These are phyloP conservation scores for Drosophila micromelanica DNA, from an alignment of 1,140 invertebrate species.

Conservation along the genomic window DNA sequence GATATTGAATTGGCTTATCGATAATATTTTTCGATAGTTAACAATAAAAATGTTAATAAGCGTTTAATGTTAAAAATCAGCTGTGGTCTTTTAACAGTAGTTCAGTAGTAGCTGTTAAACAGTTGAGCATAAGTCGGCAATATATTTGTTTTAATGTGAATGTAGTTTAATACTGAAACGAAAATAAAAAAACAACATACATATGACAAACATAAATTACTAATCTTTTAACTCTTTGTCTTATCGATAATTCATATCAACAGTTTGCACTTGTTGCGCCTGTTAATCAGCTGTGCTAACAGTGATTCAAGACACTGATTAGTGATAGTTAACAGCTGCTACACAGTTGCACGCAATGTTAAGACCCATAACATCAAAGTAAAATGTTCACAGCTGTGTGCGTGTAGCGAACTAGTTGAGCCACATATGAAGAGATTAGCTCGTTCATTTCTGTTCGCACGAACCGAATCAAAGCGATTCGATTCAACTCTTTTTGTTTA, in stretches of 20 bases:
- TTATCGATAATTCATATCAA: constrained; percentile 1
- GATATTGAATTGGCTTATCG: not conserved
- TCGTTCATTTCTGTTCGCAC: constrained; percentile 3
- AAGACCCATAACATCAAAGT: constrained; percentile 5
- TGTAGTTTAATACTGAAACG: no score
- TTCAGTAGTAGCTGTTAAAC: not conserved
- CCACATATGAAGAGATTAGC: not conserved
- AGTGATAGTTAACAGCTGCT: not conserved
- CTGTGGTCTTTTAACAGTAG: not conserved
- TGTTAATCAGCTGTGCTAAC: not conserved
- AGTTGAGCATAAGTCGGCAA: no score
- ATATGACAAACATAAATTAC: no score
- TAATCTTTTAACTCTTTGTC: no score
- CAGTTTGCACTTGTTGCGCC: constrained; percentile 12
- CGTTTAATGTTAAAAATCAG: not conserved
- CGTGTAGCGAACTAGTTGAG: not conserved
- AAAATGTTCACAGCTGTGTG: not conserved
- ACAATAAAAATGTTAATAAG: not conserved
- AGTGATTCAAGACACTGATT: not conserved
- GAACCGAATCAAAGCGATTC: not conserved
- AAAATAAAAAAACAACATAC: no score
- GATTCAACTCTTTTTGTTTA: constrained; percentile 55
- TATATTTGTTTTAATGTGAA: no score
- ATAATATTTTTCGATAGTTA: not conserved
- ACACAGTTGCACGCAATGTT: not conserved